Evolutionary conservation across 2,888 invertebrate species (phyloP), one percentile per base, ranked within the genome.

Genomic region (Labia minor): DNA sequence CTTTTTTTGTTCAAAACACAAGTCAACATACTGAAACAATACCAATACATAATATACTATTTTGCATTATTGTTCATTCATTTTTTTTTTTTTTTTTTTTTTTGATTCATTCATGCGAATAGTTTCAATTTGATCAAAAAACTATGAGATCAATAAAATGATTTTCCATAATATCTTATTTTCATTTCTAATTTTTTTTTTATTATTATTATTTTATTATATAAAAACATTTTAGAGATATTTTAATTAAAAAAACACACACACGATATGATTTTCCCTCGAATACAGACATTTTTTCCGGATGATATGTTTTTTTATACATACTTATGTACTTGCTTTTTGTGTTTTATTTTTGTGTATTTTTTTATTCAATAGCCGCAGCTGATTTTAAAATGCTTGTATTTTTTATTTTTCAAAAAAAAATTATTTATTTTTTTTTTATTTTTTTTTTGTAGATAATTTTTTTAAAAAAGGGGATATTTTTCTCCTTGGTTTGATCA

Each of bases 1-100:
- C 49, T 49, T 49, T 11, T 33, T 11, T 33, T 11, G 6, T 11
- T 70, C 72, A 66, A 67, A 64, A n/a, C 67, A n/a, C n/a, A n/a
- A n/a, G n/a, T n/a, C n/a, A n/a, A n/a, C n/a, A n/a, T n/a, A n/a
- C n/a, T n/a, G n/a, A n/a, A 68, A 64, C 63, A 37, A 67, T 66
- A 66, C 37, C n/a, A n/a, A n/a, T n/a, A n/a, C n/a, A n/a, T n/a
- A n/a, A n/a, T n/a, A n/a, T n/a, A n/a, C n/a, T n/a, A n/a, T n/a
- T n/a, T n/a, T n/a, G n/a, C n/a, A n/a, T n/a, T n/a, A n/a, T n/a
- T n/a, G n/a, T n/a, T n/a, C n/a, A n/a, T n/a, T n/a, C n/a, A n/a
- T n/a, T n/a, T n/a, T n/a, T n/a, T n/a, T n/a, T n/a, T n/a, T n/a
- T n/a, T n/a, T n/a, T n/a, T n/a, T n/a, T n/a, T n/a, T n/a, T n/a